Percentiles rank a stretch among this genome's conserved stretches.
These are phyloP conservation scores for Adelognathus sp. DNA, from an alignment of 2,888 invertebrate genomes.

Conservation along the genomic window DNA sequence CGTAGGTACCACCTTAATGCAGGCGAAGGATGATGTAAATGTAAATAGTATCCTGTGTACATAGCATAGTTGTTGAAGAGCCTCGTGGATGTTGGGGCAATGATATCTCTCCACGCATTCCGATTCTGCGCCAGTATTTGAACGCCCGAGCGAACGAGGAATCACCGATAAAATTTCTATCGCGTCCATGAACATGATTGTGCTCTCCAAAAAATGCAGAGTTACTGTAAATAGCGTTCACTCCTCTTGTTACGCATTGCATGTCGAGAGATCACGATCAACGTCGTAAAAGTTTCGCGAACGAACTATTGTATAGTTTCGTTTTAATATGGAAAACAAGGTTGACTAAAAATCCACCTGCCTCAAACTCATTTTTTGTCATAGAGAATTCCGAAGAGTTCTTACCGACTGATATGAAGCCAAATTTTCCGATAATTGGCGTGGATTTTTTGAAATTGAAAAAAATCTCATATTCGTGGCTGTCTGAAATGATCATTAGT, in stretches of 20 bases:
- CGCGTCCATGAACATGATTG: conserved; percentile 9
- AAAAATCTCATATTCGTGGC: conserved; percentile 10
- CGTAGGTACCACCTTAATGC: too few species aligned
- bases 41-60: conserved; percentile 55
- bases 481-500: conserved; percentile 13
- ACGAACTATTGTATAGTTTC: conserved; percentile 13
- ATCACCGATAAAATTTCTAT: conserved; percentile 27
- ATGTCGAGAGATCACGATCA: conserved; percentile 26
- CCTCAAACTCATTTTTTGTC: background rate
- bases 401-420: background rate
- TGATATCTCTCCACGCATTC: conserved; percentile 27
- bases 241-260: conserved; percentile 12
- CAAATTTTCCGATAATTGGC: conserved; percentile 1
- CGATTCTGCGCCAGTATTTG: background rate
- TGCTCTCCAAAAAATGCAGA: conserved; percentile 34
- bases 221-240: conserved; percentile 51
- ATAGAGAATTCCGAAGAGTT: background rate
- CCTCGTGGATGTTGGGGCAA: conserved; percentile 48
- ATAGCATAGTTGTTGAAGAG: conserved; percentile 46
- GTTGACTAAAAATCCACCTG: background rate
- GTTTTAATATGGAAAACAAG: conserved; percentile 1
- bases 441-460: conserved; percentile 26
- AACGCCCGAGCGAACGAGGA: conserved; percentile 17
- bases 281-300: conserved; percentile 13
- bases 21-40: conserved; percentile 54